Evolutionary conservation across 1,140 invertebrate genomes (phyloP).

Genomic region (Eupeodes corollae): DNA sequence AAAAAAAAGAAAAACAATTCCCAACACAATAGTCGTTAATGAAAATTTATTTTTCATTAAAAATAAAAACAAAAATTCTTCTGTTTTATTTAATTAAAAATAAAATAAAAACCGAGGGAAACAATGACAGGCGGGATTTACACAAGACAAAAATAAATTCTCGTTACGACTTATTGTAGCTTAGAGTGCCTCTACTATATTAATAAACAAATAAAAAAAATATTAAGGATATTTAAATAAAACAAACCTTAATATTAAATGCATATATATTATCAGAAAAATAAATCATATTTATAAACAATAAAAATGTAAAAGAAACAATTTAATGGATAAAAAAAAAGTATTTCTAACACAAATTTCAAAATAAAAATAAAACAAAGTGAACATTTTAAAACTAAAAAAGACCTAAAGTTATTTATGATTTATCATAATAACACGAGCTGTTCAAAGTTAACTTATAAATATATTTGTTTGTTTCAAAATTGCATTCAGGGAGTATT

Average conservation of each 20-base stretch:
- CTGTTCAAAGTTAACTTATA: too few species aligned
- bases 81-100: not conserved
- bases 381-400: not conserved
- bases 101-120: not conserved
- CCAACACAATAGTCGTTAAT: not conserved
- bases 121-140: not conserved
- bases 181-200: constrained; percentile 8
- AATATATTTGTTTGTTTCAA: too few species aligned
- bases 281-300: not conserved
- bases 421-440: too few species aligned
- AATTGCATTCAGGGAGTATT: too few species aligned
- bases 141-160: not conserved
- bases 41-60: not conserved
- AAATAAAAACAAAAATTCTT: not conserved
- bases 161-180: constrained; percentile 8
- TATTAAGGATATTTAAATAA: not conserved
- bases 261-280: not conserved
- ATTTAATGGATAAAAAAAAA: not conserved
- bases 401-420: too few species aligned
- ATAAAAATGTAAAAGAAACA: not conserved
- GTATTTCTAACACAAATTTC: not conserved
- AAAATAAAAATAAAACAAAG: not conserved
- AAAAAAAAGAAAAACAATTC: too few species aligned
- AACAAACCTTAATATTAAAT: not conserved
- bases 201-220: not conserved